Conservation (phyloP, 2,797 vertebrate genomes). For the Enoplosus armatus region DNA sequence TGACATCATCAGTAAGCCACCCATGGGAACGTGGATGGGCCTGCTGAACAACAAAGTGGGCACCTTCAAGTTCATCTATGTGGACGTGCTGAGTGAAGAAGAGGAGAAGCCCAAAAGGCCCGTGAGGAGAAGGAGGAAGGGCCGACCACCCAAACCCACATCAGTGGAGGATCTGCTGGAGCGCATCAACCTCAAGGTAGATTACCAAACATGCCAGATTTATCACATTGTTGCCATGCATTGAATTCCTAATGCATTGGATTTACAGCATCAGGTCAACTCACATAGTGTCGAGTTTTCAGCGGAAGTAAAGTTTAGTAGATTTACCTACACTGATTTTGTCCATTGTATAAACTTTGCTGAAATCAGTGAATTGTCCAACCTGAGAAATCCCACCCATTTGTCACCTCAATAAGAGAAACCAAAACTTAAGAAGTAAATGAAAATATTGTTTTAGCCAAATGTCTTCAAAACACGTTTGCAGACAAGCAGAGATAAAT, state of each 20-base stretch:
- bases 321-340: neutral
- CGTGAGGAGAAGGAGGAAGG: slow-evolving; percentile 91
- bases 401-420: slow-evolving; percentile 7
- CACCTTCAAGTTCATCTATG: slow-evolving; percentile 99
- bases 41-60: slow-evolving; percentile 98
- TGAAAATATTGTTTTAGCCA: slow-evolving; percentile 18
- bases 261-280: neutral
- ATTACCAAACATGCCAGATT: neutral
- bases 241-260: too few species aligned
- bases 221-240: neutral
- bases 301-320: neutral
- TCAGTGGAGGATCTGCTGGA: slow-evolving; percentile 98
- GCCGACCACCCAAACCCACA: slow-evolving; percentile 93
- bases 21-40: slow-evolving; percentile 99
- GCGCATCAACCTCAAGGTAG: slow-evolving; percentile 96
- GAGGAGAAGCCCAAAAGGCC: slow-evolving; percentile 96
- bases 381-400: slow-evolving; percentile 1
- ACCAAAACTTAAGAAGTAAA: slow-evolving; percentile 15
- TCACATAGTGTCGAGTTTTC: neutral
- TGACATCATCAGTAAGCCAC: slow-evolving; percentile 98
- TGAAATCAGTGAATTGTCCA: neutral
- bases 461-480: slow-evolving; percentile 20
- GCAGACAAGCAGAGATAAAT: slow-evolving; percentile 52
- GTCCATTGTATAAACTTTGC: neutral
- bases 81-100: slow-evolving; percentile 95